Evolutionary conservation across 2,888 invertebrate genomes (phyloP).

Genomic region (Andricus quercusramuli): DNA sequence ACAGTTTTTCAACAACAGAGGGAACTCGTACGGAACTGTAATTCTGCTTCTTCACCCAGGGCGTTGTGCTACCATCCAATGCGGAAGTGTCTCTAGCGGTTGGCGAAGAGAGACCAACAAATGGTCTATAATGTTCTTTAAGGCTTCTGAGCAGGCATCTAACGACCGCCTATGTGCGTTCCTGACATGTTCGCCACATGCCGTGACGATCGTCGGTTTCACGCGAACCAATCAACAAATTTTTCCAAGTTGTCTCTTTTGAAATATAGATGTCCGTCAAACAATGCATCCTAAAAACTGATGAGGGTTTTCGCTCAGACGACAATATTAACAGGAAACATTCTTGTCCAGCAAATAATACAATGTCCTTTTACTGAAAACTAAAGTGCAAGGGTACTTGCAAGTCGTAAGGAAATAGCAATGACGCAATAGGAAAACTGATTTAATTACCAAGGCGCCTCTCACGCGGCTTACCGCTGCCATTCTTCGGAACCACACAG

Average conservation of each 20-base stretch:
- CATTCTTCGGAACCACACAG: conserved; percentile 5
- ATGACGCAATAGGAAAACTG: conserved; percentile 25
- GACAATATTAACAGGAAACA: neutral
- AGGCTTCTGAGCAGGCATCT: conserved; percentile 10
- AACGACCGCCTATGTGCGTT: conserved; percentile 3
- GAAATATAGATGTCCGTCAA: neutral
- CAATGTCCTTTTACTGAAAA: neutral
- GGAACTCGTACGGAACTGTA: conserved; percentile 31
- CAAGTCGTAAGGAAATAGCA: neutral
- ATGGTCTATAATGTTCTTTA: conserved; percentile 45
- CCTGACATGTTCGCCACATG: conserved; percentile 55
- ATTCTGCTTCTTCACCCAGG: conserved; percentile 37
- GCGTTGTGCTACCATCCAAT: conserved; percentile 37
- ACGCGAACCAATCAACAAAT: neutral
- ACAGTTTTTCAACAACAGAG: neutral
- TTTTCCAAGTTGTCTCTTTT: neutral
- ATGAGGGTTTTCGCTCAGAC: too few relatives aligned
- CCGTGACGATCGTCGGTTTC: conserved; percentile 51
- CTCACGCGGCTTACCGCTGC: conserved; percentile 12
- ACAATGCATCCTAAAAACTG: neutral
- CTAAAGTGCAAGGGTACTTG: conserved; percentile 22
- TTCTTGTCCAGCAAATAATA: neutral
- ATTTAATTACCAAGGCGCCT: conserved; percentile 21
- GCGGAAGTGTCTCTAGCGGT: conserved; percentile 39
- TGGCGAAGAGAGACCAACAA: conserved; percentile 42